Evolutionary conservation across 2,888 invertebrate genomes (phyloP), one percentile per base, ranked within the genome.

Genomic region (Oligia latruncula): DNA sequence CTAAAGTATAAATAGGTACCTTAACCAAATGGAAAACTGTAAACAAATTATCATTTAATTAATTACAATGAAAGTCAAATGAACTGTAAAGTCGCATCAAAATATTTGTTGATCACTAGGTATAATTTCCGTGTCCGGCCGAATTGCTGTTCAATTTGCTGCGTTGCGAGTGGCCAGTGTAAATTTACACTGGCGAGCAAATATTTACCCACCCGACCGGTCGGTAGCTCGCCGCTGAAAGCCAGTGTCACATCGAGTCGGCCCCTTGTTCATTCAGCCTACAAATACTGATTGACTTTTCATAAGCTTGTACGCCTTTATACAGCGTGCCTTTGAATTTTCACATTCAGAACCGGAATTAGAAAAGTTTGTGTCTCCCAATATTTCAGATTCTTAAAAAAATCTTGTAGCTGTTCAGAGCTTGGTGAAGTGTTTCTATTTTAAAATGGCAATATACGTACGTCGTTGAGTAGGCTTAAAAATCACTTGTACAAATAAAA

Each of bases 141-240:
- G 72, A 73, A 81, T 80, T 72, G 73, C 60, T 87, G 82, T 86
- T 90, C 85, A 88, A 89, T 90, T 91, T 87, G 80, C 87, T 81
- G 84, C 74, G 81, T 82, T 68, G 84, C 79, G 78, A 83, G 79
- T 78, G 77, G 85, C 76, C 77, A 79, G 81, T 72, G 90, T 88
- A 91, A 91, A 91, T 91, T 91, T 92, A 89, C 90, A 82, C 86
- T 86, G 80, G 79, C 77, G 71, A 60, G 83, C 80, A 88, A 92
- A 92, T 91, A 88, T 92, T 91, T 89, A 83, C 81, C 55, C 74
- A 78, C 80, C 71, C 78, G 79, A 80, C 75, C 73, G 78, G 62
- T 79, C 75, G 88, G 81, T 79, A 74, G 80, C 77, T 78, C 74
- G 82, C 68, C 72, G 66, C 77, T 87, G 87, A 87, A 89, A 88